phyloP scores from a whole-genome alignment of 2,888 invertebrate genomes.

The Tenodera sinensis region DNA sequence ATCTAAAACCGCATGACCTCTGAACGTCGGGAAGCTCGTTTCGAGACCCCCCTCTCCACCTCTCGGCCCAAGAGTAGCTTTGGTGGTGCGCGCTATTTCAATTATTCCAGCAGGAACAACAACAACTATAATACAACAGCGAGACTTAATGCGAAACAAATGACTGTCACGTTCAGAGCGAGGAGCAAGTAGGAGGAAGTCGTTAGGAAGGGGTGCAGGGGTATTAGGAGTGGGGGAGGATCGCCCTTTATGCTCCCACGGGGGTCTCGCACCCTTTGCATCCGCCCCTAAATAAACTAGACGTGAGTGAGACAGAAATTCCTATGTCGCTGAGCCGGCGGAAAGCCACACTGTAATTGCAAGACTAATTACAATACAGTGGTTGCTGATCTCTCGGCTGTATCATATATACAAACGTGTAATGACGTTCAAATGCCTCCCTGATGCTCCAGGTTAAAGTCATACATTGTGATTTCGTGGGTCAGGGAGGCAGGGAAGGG shows the following conservation, averaged over 20 bases:
- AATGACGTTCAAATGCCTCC: constrained; percentile 19
- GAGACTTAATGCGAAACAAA: constrained; percentile 28
- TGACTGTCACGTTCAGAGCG: constrained; percentile 27
- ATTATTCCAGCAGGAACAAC: constrained; percentile 21
- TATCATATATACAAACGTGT: background rate
- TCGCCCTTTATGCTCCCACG: background rate
- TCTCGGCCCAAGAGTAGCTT: background rate
- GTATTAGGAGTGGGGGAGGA: background rate
- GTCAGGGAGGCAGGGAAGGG: background rate
- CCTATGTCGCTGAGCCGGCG: background rate
- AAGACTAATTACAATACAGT: constrained; percentile 23
- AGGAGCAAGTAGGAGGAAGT: constrained; percentile 19
- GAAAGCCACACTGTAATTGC: constrained; percentile 24
- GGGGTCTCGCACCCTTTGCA: background rate
- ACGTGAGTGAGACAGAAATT: background rate
- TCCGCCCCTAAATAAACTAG: constrained; percentile 11
- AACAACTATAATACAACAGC: background rate
- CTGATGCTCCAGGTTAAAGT: constrained; percentile 24
- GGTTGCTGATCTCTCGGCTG: background rate
- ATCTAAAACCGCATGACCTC: background rate
- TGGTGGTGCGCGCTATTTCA: constrained; percentile 10
- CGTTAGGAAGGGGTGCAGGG: constrained; percentile 20
- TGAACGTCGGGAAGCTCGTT: background rate
- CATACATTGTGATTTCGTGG: constrained; percentile 22
- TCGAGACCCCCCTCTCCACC: background rate